These are phyloP conservation scores for Ichneumoninae sp. DNA, from an alignment of 2,888 invertebrate genomes.

Conservation along the genomic window DNA sequence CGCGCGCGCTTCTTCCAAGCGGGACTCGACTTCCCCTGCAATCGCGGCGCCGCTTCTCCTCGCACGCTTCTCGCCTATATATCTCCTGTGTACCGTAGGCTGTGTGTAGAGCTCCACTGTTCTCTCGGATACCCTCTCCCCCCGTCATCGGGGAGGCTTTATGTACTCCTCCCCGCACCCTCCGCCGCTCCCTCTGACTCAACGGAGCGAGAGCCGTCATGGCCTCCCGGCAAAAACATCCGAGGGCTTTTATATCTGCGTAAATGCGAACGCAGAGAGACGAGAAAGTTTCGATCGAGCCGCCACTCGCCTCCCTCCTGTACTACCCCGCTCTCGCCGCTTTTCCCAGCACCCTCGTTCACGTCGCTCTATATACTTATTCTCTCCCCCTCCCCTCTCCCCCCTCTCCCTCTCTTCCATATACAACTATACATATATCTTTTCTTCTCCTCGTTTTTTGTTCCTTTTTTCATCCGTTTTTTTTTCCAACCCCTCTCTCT, in stretches of 20 bases:
- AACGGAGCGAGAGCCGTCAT: constrained; percentile 72
- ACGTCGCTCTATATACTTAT: constrained; percentile 43
- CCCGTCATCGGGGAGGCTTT: constrained; percentile 30
- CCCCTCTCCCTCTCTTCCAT: constrained; percentile 18
- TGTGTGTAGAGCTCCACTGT: constrained; percentile 34
- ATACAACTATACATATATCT: neutral
- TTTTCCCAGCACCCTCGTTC: constrained; percentile 11
- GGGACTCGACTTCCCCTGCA: constrained; percentile 35
- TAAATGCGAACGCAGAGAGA: constrained; percentile 75
- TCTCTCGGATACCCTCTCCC: constrained; percentile 30
- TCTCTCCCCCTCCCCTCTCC: constrained; percentile 12
- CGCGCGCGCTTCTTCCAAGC: constrained; percentile 24
- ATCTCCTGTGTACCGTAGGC: constrained; percentile 13
- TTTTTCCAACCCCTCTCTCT: constrained; percentile 29
- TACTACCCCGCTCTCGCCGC: constrained; percentile 22
- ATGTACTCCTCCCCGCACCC: constrained; percentile 44
- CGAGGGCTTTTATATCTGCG: constrained; percentile 78
- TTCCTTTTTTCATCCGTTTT: constrained; percentile 3
- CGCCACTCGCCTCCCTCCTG: constrained; percentile 38
- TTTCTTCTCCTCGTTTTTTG: constrained; percentile 18
- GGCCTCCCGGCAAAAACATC: constrained; percentile 77
- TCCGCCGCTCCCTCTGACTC: constrained; percentile 69
- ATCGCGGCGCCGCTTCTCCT: constrained; percentile 40
- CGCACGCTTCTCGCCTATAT: constrained; percentile 42
- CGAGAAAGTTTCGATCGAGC: constrained; percentile 79